A percentile compares a stretch with the other conserved stretches of the same genome.
Conservation (phyloP, 2,113 vertebrate genomes). For the Pao palembangensis region DNA sequence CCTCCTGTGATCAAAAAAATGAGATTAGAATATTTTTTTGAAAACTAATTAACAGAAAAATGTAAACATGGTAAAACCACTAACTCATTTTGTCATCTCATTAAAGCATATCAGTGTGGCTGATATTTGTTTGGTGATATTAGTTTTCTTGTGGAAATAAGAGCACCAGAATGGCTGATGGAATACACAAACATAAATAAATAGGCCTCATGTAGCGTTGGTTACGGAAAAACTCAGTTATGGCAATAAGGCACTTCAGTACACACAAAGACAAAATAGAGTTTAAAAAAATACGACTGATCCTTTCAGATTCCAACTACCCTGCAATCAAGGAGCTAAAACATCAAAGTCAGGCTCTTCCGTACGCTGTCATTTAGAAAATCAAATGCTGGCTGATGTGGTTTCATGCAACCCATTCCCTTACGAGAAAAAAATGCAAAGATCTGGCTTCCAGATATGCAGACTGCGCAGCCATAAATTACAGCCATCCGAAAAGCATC, state of each 20-base stretch:
- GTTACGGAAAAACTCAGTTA: conserved; percentile 20
- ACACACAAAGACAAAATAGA: not conserved
- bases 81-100: no score
- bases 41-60: no score
- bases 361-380: conserved; percentile 21
- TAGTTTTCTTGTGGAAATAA: conserved; percentile 44
- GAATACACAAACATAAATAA: conserved; percentile 39
- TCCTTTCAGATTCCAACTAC: conserved; percentile 24
- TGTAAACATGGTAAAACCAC: no score
- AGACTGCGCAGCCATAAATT: conserved; percentile 12
- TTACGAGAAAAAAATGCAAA: conserved; percentile 1
- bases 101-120: not conserved
- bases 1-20: conserved; percentile 78
- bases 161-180: conserved; percentile 3
- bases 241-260: no score
- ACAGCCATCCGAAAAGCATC: conserved; percentile 29
- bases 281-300: conserved; percentile 27
- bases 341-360: conserved; percentile 49
- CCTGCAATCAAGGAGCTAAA: conserved; percentile 49
- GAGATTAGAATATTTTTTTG: no score
- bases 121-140: conserved; percentile 21
- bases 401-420: conserved; percentile 29
- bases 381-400: conserved; percentile 44
- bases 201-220: conserved; percentile 11
- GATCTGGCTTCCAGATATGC: conserved; percentile 17